Conservation (phyloP, 1,140 invertebrate species). For the Nasonia longicornis region DNA sequence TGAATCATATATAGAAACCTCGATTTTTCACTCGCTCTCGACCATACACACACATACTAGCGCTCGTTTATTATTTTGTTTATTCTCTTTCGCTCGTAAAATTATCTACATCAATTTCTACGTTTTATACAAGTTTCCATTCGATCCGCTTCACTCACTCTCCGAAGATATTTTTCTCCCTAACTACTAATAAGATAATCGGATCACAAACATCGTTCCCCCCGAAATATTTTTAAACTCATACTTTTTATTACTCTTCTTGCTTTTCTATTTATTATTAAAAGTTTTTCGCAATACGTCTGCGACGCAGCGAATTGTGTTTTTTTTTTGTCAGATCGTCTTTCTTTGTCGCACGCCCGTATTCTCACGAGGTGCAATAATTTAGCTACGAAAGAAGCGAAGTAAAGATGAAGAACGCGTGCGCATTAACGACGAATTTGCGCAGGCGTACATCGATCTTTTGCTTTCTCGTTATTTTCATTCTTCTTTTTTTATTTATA, state of each 20-base stretch:
- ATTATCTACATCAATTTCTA: conserved; percentile 66
- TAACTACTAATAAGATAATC: conserved; percentile 43
- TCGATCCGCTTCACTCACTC: conserved; percentile 26
- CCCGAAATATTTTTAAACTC: conserved; percentile 30
- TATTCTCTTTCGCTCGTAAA: conserved; percentile 39
- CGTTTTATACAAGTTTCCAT: conserved; percentile 58
- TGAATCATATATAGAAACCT: conserved; percentile 6
- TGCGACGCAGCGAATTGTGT: conserved; percentile 38
- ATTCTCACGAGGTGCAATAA: not conserved
- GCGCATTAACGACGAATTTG: not conserved
- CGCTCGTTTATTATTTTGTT: not conserved
- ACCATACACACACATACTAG: not conserved
- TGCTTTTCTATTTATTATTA: conserved; percentile 13
- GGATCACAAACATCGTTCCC: conserved; percentile 39
- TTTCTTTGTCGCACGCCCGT: not conserved
- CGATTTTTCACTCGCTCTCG: conserved; percentile 5
- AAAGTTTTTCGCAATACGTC: conserved; percentile 26
- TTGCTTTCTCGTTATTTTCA: conserved; percentile 45
- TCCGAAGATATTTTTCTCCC: conserved; percentile 35
- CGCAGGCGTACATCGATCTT: not conserved
- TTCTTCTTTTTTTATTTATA: conserved; percentile 54
- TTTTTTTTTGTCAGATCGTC: conserved; percentile 13
- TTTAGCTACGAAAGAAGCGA: conserved; percentile 7
- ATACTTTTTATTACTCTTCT: conserved; percentile 24
- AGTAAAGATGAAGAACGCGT: conserved; percentile 11